phyloP scores from a whole-genome alignment of 64 coral and sea anemone species.

The Orbicella faveolata region DNA sequence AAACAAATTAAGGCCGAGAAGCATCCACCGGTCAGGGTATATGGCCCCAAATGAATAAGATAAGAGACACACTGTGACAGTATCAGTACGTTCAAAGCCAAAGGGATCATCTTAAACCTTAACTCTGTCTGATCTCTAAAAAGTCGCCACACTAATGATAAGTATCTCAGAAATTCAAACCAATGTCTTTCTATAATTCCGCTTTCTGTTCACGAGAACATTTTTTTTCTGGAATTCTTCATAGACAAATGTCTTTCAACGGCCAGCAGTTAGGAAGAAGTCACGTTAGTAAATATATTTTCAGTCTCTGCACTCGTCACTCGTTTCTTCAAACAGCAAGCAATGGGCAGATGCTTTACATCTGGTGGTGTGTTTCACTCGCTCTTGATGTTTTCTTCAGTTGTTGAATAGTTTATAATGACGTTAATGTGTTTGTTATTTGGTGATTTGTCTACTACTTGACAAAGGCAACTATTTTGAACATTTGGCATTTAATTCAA shows the following conservation, averaged over 20 bases:
- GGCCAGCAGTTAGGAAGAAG: too few relatives aligned
- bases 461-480: not conserved
- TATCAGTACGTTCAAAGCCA: not conserved
- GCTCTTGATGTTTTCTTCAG: not conserved
- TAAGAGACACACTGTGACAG: not conserved
- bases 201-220: not conserved
- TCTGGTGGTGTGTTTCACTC: not conserved
- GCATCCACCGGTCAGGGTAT: not conserved
- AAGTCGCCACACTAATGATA: constrained; percentile 2
- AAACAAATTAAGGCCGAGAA: not conserved
- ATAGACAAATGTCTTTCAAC: not conserved
- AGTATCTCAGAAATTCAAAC: not conserved
- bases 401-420: not conserved
- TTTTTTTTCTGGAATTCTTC: not conserved
- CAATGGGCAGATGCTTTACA: not conserved
- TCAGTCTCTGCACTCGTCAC: too few relatives aligned
- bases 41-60: constrained; percentile 3
- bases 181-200: not conserved
- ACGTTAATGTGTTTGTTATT: constrained; percentile 19
- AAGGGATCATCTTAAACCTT: not conserved
- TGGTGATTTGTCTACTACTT: not conserved
- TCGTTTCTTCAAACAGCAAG: too few relatives aligned
- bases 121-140: constrained; percentile 33
- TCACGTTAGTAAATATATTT: too few relatives aligned
- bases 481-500: not conserved